Percentiles rank a stretch among this genome's conserved stretches.
Evolutionary conservation across 92 coral and sea anemone genomes (phyloP).

Genomic region (Porites lobata): DNA sequence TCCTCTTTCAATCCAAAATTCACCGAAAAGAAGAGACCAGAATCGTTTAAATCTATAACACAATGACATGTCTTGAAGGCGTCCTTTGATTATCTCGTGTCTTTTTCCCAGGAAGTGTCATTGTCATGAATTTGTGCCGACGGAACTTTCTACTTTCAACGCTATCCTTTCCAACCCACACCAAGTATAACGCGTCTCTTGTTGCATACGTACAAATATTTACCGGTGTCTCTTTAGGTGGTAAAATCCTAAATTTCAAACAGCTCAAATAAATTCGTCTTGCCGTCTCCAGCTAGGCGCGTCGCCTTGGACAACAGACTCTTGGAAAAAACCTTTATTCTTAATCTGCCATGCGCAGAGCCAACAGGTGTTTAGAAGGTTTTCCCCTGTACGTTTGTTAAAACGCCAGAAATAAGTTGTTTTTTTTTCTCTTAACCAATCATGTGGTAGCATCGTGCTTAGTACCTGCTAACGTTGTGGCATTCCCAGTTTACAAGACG

Average conservation of each 20-base stretch:
- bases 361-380: slow-evolving; percentile 42
- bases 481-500: neutral
- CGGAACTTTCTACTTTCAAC: neutral
- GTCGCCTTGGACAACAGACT: slow-evolving; percentile 40
- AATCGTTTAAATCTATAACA: slow-evolving; percentile 81
- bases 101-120: slow-evolving; percentile 33
- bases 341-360: slow-evolving; percentile 1
- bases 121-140: slow-evolving; percentile 4
- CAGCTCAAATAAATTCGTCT: neutral
- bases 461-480: slow-evolving; percentile 32
- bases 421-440: slow-evolving; percentile 11
- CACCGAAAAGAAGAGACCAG: slow-evolving; percentile 65
- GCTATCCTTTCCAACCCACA: neutral
- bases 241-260: slow-evolving; percentile 12
- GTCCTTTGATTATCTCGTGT: neutral
- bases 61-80: slow-evolving; percentile 72
- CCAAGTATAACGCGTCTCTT: neutral
- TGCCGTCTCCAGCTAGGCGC: slow-evolving; percentile 20
- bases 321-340: neutral
- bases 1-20: slow-evolving; percentile 26
- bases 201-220: neutral
- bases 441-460: neutral
- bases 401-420: neutral
- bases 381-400: slow-evolving; percentile 29
- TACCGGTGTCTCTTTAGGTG: slow-evolving; percentile 40